phyloP scores from a whole-genome alignment of 2,888 invertebrate species.

The Cryptocheilus praepositus region DNA sequence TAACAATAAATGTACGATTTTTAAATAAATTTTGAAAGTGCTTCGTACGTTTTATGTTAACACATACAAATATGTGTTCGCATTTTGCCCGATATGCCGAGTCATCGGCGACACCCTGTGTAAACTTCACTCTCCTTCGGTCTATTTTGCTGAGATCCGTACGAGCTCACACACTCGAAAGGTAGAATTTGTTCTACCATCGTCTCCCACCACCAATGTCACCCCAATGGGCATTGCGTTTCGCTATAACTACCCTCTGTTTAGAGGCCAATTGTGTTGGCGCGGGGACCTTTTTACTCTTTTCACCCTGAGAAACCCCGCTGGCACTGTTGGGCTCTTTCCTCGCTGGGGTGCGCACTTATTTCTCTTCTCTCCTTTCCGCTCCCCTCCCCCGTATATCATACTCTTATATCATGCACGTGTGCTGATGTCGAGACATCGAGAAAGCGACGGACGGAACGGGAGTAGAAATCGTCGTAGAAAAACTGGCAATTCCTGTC shows the following conservation, averaged over 20 bases:
- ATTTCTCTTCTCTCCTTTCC: constrained; percentile 25
- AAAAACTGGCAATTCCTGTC: no score
- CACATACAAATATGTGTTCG: neutral
- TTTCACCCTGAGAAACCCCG: constrained; percentile 64
- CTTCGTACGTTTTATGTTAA: no score
- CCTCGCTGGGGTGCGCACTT: constrained; percentile 52
- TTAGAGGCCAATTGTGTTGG: constrained; percentile 67
- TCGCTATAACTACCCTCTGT: constrained; percentile 69
- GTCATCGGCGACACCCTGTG: constrained; percentile 28
- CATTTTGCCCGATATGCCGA: no score
- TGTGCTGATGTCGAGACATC: constrained; percentile 6
- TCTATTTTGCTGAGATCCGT: no score
- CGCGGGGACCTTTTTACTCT: constrained; percentile 61
- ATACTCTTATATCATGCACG: constrained; percentile 13
- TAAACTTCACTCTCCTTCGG: constrained; percentile 19
- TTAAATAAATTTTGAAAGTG: no score
- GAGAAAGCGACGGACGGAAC: no score
- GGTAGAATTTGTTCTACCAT: neutral
- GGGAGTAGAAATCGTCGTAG: no score
- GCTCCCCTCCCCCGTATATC: constrained; percentile 19
- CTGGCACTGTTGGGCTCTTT: constrained; percentile 64
- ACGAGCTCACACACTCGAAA: constrained; percentile 12
- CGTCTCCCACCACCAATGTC: constrained; percentile 20
- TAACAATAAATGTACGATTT: no score
- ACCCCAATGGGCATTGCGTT: constrained; percentile 57